Evolutionary conservation across 2,113 vertebrate genomes (phyloP).

Genomic region (Clarias macrocephalus): DNA sequence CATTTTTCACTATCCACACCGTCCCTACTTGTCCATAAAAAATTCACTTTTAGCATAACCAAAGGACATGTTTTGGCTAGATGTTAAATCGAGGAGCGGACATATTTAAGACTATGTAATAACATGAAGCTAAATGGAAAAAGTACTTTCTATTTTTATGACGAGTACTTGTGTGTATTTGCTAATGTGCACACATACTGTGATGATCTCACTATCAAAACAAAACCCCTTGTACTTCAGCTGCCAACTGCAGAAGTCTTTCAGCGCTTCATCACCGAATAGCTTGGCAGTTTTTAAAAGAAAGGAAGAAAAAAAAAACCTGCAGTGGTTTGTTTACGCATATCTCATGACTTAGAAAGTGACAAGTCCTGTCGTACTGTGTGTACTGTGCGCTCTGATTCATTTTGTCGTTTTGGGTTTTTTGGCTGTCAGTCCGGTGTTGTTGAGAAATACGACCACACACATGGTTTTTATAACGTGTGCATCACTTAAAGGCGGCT

Average conservation of each 20-base stretch:
- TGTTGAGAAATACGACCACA: slow-evolving; percentile 19
- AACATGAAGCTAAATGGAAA: background rate
- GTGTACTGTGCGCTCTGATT: background rate
- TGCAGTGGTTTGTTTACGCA: background rate
- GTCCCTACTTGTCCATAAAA: background rate
- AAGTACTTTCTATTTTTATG: background rate
- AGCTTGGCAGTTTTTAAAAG: slow-evolving; percentile 6
- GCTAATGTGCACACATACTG: background rate
- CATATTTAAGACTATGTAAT: background rate
- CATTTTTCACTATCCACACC: background rate
- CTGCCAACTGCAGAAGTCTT: background rate
- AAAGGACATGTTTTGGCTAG: background rate
- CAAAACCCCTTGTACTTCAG: background rate
- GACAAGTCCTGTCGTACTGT: background rate
- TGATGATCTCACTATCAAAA: background rate
- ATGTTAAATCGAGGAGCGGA: background rate
- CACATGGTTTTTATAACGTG: slow-evolving; percentile 45
- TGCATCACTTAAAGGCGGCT: slow-evolving; percentile 23
- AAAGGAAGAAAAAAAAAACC: background rate
- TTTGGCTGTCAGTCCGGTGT: background rate
- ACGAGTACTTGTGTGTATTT: background rate
- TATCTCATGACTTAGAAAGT: background rate
- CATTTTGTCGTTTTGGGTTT: background rate
- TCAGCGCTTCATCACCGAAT: background rate
- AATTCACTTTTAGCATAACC: background rate